These are phyloP conservation scores for Shinisaurus crocodilurus DNA, from an alignment of 2,113 vertebrate species.

Conservation along the genomic window DNA sequence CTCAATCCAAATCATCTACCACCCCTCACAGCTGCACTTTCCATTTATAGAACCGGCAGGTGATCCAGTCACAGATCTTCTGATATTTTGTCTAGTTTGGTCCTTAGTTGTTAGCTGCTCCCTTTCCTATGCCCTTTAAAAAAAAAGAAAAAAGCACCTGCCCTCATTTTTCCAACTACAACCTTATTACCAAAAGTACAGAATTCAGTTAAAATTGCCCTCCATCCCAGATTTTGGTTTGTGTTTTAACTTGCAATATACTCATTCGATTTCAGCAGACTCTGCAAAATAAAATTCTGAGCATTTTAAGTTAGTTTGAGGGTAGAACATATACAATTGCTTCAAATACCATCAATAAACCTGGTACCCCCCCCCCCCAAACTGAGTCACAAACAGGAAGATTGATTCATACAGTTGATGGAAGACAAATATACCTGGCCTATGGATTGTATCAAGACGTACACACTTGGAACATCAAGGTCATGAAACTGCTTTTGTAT, in stretches of 20 bases:
- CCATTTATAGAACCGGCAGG: not conserved
- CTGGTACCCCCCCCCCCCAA: constrained; percentile 18
- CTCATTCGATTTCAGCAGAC: constrained; percentile 51
- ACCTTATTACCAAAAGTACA: constrained; percentile 12
- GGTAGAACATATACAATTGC: constrained; percentile 11
- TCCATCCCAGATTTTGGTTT: constrained; percentile 18
- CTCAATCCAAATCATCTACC: not conserved
- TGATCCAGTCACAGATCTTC: not conserved
- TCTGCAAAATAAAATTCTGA: constrained; percentile 11
- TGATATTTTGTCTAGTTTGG: not conserved
- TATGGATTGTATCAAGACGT: constrained; percentile 56
- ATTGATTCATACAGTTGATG: constrained; percentile 35
- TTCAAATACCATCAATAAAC: constrained; percentile 31
- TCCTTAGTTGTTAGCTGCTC: not conserved
- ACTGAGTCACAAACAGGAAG: constrained; percentile 43
- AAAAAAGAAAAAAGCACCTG: not conserved
- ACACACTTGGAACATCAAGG: constrained; percentile 58
- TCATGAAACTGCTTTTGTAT: constrained; percentile 57
- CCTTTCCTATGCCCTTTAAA: not conserved
- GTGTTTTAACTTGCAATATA: constrained; percentile 29
- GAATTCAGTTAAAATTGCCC: constrained; percentile 39
- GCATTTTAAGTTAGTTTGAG: constrained; percentile 9
- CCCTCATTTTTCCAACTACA: constrained; percentile 25
- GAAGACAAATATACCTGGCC: constrained; percentile 44
- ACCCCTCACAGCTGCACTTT: not conserved